Evolutionary conservation across 2,888 invertebrate species (phyloP).

Genomic region (Eulithis prunata): DNA sequence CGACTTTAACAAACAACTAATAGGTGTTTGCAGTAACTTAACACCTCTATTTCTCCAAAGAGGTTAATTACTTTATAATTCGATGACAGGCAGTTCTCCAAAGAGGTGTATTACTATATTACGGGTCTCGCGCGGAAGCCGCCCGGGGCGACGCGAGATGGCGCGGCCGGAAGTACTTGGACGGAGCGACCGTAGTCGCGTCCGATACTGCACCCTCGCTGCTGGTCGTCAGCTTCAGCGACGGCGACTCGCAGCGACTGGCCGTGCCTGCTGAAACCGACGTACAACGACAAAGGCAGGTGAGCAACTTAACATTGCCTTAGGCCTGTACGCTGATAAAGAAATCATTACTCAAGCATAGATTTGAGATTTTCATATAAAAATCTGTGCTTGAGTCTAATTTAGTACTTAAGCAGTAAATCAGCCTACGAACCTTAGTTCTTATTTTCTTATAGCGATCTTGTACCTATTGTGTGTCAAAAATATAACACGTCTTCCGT

Average conservation of each 20-base stretch:
- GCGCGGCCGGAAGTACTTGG: conserved; percentile 87
- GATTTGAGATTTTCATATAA: too few species aligned
- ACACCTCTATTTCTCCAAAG: conserved; percentile 78
- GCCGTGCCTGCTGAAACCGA: conserved; percentile 70
- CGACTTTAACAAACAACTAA: too few species aligned
- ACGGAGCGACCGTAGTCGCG: conserved; percentile 82
- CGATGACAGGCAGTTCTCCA: conserved; percentile 84
- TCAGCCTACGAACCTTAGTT: too few species aligned
- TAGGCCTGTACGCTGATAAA: too few species aligned
- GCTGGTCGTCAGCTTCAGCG: conserved; percentile 80
- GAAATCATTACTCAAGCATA: too few species aligned
- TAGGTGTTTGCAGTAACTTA: too few species aligned
- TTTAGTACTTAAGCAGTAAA: too few species aligned
- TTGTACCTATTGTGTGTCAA: too few species aligned
- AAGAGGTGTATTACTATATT: conserved; percentile 87
- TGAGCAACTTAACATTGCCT: background rate
- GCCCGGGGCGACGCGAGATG: conserved; percentile 81
- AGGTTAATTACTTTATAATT: conserved; percentile 63
- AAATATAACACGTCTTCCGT: too few species aligned
- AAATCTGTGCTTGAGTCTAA: too few species aligned
- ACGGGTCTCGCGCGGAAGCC: conserved; percentile 85
- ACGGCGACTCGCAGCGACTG: conserved; percentile 83
- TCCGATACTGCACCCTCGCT: conserved; percentile 74
- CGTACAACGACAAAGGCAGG: conserved; percentile 59
- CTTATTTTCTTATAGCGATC: too few species aligned